These are phyloP conservation scores for Anastatus disparis DNA, from an alignment of 1,140 invertebrate species.

Conservation along the genomic window DNA sequence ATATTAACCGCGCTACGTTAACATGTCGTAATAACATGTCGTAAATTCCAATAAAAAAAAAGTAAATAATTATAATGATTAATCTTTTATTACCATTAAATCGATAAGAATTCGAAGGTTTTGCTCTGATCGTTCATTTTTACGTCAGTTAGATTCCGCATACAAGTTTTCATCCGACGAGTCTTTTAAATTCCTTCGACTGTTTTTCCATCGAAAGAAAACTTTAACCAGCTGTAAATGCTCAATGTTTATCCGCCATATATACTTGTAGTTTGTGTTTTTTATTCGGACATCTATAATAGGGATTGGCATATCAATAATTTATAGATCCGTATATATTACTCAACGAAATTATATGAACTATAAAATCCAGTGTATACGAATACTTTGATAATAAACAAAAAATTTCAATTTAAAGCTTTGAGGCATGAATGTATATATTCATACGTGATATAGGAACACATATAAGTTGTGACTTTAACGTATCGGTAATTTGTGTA, in stretches of 20 bases:
- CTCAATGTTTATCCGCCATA: background rate
- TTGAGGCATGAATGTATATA: too few species aligned
- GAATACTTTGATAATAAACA: too few species aligned
- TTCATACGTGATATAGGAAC: too few species aligned
- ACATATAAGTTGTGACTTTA: background rate
- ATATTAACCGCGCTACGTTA: too few species aligned
- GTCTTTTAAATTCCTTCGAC: too few species aligned
- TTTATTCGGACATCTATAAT: background rate
- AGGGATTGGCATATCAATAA: constrained; percentile 40
- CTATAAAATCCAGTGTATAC: background rate
- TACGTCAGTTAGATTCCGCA: background rate
- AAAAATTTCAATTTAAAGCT: background rate
- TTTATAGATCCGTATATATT: constrained; percentile 19
- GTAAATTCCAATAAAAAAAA: too few species aligned
- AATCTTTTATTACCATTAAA: background rate
- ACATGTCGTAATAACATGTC: too few species aligned
- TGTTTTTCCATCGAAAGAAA: constrained; percentile 13
- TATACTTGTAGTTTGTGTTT: background rate
- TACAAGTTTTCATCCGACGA: background rate
- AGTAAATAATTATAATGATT: background rate
- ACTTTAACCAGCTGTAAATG: constrained; percentile 9
- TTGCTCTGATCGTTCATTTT: background rate
- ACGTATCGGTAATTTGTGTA: background rate
- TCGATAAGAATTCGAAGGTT: background rate
- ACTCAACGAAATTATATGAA: background rate